A percentile compares a stretch with the other conserved stretches of the same genome.
These are phyloP conservation scores for Dinomys branickii DNA, from an alignment of 2,113 vertebrate species.

Conservation along the genomic window DNA sequence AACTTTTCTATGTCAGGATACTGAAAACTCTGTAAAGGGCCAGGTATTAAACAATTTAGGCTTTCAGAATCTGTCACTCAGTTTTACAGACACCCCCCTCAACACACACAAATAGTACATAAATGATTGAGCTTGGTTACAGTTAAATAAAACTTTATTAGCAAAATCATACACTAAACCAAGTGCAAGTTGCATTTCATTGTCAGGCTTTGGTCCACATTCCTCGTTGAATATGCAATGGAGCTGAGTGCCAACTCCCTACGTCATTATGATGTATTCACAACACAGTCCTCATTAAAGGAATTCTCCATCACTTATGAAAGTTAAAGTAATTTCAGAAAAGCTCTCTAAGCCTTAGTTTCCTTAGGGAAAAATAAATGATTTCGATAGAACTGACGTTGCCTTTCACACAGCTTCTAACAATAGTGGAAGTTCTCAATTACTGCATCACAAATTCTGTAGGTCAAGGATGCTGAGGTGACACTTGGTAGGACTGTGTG, in stretches of 20 bases:
- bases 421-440: not conserved
- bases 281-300: not conserved
- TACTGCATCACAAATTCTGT: not conserved
- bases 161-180: not conserved
- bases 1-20: not conserved
- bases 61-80: not conserved
- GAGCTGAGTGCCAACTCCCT: not conserved
- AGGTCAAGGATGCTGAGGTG: no score
- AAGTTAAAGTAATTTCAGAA: not conserved
- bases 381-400: no score
- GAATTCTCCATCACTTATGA: not conserved
- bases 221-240: not conserved
- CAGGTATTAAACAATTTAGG: not conserved
- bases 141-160: constrained; percentile 22
- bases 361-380: not conserved
- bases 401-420: not conserved
- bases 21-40: not conserved
- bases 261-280: rapidly evolving
- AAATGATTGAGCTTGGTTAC: not conserved
- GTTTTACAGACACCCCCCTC: not conserved
- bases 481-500: not conserved
- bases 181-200: not conserved
- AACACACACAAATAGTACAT: not conserved
- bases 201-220: not conserved
- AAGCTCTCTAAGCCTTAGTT: not conserved